These are phyloP conservation scores for Lagopus leucura DNA, from an alignment of 2,113 vertebrate genomes.

Conservation along the genomic window DNA sequence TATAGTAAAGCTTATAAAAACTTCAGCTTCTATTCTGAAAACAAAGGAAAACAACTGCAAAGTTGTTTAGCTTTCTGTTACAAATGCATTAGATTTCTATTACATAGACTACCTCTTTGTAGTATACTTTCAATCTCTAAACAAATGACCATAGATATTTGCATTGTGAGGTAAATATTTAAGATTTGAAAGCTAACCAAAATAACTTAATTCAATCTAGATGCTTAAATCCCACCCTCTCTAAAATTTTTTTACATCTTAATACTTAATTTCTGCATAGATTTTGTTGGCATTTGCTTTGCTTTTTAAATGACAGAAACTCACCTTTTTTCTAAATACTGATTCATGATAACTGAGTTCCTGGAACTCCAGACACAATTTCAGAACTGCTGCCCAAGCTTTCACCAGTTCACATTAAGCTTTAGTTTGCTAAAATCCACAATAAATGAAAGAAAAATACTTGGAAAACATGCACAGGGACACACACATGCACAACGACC, in stretches of 20 bases:
- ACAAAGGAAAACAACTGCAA: not conserved
- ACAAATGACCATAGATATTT: not conserved
- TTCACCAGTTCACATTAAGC: not conserved
- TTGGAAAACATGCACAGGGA: not conserved
- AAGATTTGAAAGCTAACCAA: not conserved
- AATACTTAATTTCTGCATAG: not conserved
- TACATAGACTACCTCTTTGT: not conserved
- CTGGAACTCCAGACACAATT: not conserved
- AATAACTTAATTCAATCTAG: not conserved
- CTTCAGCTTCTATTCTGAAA: not conserved
- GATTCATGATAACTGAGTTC: not conserved
- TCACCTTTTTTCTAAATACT: not conserved
- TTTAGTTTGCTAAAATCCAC: not conserved
- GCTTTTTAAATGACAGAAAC: not conserved
- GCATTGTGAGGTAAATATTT: not conserved
- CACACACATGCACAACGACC: not conserved
- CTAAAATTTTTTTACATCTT: not conserved
- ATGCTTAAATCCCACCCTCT: not conserved
- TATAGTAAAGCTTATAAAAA: not conserved
- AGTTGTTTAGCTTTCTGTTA: not conserved
- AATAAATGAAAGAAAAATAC: not conserved
- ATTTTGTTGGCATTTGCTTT: not conserved
- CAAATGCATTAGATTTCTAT: not conserved
- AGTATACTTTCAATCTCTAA: not conserved
- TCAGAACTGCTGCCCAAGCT: not conserved